These are phyloP conservation scores for Natrix natrix DNA, from an alignment of 2,797 vertebrate genomes.

Conservation along the genomic window DNA sequence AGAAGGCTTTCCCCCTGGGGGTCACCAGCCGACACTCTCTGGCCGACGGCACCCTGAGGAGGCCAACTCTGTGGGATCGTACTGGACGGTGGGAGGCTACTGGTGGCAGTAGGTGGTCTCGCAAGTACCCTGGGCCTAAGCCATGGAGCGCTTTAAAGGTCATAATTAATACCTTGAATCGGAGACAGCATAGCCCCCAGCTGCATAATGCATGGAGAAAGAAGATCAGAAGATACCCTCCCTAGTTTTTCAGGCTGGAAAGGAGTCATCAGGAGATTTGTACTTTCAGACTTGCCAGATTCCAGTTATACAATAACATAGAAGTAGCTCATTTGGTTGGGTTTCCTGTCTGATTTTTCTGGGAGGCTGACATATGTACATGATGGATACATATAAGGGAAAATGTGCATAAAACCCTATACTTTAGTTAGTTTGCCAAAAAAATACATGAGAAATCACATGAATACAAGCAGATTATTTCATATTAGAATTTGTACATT, in stretches of 20 bases:
- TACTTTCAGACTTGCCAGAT: background rate
- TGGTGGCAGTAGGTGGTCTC: too few relatives aligned
- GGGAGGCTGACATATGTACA: background rate
- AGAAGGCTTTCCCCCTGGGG: too few relatives aligned
- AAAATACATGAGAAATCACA: background rate
- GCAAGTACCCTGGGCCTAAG: too few relatives aligned
- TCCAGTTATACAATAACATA: background rate
- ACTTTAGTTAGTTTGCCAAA: background rate
- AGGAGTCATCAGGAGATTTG: background rate
- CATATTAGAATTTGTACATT: background rate
- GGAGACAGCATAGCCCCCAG: background rate
- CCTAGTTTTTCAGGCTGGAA: background rate
- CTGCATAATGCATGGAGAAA: background rate
- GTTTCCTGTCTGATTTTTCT: background rate
- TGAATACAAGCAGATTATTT: background rate
- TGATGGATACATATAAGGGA: background rate
- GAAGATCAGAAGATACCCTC: background rate
- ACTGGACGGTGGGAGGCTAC: too few relatives aligned
- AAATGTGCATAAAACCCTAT: background rate
- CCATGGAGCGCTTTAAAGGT: too few relatives aligned
- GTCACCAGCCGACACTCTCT: too few relatives aligned
- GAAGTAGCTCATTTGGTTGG: background rate
- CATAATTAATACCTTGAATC: too few relatives aligned
- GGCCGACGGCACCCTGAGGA: too few relatives aligned
- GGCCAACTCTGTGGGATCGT: too few relatives aligned